A percentile compares a stretch with the other conserved stretches of the same genome.
Evolutionary conservation across 2,888 invertebrate species (phyloP).

Genomic region (Sisyra nigra): DNA sequence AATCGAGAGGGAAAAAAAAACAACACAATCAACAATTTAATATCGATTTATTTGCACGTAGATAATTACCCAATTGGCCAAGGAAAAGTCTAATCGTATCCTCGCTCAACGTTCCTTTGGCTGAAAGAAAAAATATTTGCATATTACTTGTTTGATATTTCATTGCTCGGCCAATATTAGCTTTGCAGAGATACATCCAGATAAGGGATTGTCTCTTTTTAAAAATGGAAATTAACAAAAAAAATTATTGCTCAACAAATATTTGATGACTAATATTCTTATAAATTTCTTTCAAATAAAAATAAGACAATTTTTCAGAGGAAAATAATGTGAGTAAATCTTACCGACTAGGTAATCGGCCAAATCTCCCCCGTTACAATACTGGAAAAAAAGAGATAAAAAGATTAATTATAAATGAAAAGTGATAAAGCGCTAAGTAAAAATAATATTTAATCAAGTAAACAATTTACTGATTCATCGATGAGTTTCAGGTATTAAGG

Average conservation of each 20-base stretch:
- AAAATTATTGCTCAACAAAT: conserved; percentile 2
- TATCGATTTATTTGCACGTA: not conserved
- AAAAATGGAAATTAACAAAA: conserved; percentile 1
- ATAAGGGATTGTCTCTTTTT: not conserved
- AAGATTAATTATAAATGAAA: conserved; percentile 4
- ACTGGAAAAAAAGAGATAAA: conserved; percentile 40
- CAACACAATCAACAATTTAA: not conserved
- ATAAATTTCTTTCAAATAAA: no score
- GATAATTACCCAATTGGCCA: conserved; percentile 64
- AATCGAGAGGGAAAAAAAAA: not conserved
- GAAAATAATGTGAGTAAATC: no score
- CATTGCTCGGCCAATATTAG: not conserved
- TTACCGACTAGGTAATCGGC: conserved; percentile 86
- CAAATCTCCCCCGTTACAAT: conserved; percentile 97
- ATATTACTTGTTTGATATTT: not conserved
- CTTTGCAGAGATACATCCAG: not conserved
- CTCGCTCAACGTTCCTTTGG: conserved; percentile 90
- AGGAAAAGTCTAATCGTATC: conserved; percentile 92
- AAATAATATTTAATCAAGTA: no score
- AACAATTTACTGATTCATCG: no score
- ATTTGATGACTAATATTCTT: not conserved
- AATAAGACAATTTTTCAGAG: no score
- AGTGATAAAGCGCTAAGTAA: no score
- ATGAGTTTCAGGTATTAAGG: no score
- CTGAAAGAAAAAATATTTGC: conserved; percentile 25